Percentiles rank a stretch among this genome's conserved stretches.
Conservation (phyloP, 2,797 vertebrate genomes). For the Mycteria americana region DNA sequence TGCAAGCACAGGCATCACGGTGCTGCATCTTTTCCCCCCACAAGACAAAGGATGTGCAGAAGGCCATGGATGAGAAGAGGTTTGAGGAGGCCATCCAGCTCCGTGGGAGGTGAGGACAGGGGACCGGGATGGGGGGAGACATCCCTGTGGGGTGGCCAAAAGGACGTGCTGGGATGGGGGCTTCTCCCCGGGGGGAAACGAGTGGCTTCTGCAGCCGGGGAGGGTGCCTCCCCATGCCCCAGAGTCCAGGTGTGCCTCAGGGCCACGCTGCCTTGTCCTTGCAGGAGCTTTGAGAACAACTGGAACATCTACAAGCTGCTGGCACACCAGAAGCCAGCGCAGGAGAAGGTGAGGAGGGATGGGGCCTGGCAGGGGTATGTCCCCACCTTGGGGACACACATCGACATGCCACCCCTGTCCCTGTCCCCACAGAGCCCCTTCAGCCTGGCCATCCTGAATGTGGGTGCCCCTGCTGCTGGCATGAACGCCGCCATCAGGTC, state of each 20-base stretch:
- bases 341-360: slow-evolving; percentile 75
- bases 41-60: slow-evolving; percentile 95
- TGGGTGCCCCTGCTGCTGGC: slow-evolving; percentile 90
- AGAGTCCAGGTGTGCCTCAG: fast-evolving
- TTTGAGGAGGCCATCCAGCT: slow-evolving; percentile 92
- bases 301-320: slow-evolving; percentile 94
- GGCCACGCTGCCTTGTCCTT: background rate
- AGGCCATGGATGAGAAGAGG: slow-evolving; percentile 90
- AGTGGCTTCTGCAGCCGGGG: background rate
- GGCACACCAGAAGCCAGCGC: slow-evolving; percentile 82
- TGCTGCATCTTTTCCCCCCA: background rate
- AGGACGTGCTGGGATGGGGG: background rate
- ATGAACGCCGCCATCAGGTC: slow-evolving; percentile 94
- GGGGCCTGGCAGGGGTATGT: fast-evolving
- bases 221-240: fast-evolving
- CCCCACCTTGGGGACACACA: fast-evolving
- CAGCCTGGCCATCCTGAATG: slow-evolving; percentile 89
- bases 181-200: background rate
- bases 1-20: fast-evolving
- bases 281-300: slow-evolving; percentile 97
- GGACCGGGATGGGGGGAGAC: fast-evolving
- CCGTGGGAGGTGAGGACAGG: slow-evolving; percentile 84
- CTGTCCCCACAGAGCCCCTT: slow-evolving; percentile 78
- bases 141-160: background rate
- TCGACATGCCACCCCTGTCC: fast-evolving